phyloP scores from a whole-genome alignment of 2,888 invertebrate genomes.

The Rambutsinella grinnellia region DNA sequence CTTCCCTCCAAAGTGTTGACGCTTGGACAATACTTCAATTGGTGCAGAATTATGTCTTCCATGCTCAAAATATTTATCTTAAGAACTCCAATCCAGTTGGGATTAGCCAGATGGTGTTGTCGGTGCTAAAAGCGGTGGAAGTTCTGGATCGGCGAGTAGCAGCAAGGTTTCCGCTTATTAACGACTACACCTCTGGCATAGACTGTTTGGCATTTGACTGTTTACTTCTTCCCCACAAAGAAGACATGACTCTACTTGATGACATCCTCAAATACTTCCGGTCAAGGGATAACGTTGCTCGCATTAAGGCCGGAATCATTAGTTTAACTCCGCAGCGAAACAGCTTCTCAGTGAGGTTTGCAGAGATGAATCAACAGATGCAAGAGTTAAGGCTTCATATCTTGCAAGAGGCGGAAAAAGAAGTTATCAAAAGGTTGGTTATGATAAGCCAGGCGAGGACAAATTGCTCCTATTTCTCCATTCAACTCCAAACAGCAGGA shows the following conservation, averaged over 20 bases:
- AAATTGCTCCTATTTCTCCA: neutral
- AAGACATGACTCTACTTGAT: neutral
- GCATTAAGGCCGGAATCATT: neutral
- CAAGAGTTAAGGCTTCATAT: neutral
- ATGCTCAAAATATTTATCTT: neutral
- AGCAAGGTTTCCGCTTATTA: neutral
- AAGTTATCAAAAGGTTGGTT: neutral
- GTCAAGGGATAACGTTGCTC: neutral
- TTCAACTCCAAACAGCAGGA: neutral
- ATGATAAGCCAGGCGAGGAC: neutral
- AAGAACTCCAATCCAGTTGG: constrained; percentile 23
- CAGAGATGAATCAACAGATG: constrained; percentile 3
- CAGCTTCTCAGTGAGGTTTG: constrained; percentile 17
- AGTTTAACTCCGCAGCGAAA: neutral
- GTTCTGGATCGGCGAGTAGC: constrained; percentile 17
- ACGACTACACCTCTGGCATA: constrained; percentile 33
- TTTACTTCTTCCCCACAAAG: constrained; percentile 20
- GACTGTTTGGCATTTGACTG: neutral
- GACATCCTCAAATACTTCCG: constrained; percentile 24
- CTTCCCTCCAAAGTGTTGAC: neutral
- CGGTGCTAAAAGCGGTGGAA: constrained; percentile 1
- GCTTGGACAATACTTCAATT: constrained; percentile 8
- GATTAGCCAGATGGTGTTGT: constrained; percentile 15
- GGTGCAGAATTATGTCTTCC: neutral
- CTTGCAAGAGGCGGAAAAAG: neutral